Evolutionary conservation across 2,113 vertebrate genomes (phyloP), one percentile per base, ranked within the genome.

Genomic region (Struthio camelus): DNA sequence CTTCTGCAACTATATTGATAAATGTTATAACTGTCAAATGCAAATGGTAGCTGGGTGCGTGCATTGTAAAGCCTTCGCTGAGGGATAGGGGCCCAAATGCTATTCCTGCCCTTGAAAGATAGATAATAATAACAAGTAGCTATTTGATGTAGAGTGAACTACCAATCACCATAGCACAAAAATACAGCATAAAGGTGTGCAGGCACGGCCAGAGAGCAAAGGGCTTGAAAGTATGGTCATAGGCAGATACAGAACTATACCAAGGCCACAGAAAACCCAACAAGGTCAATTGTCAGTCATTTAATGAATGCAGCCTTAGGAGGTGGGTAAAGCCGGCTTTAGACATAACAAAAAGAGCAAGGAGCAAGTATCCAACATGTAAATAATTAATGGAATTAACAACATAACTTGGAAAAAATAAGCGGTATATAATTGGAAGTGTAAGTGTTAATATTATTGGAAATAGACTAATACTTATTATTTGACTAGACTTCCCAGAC

Each of bases 251-350:
- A 62, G 53, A 24, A 18, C 3, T 71, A 7, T 38, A 53, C 3
- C 1, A 53, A 7, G 1, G 8, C 11, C 61, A 16, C 6, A 75
- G 54, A 78, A 81, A 70, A 66, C 23, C 71, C 54, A 71, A 8
- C 4, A 40, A 70, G 17, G 36, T 66, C 40, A 84, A 44, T 24
- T 44, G 22, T 9, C 32, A 8, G 23, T 58, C 34, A 58, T 17
- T 54, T 87, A 75, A 89, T 44, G 1, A 70, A 71, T 84, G 17
- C 10, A 87, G 1, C 3, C 3, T 48, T 50, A 32, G 0, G 0
- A 30, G 28, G 13, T 58, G 22, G 61, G 36, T 73, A 61, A 32
- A 34, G 13, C 12, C 22, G 65, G 4, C 32, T 73, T 87, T 69
- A 70, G n/a, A 19, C 13, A 13, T 18, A 69, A 10, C 11, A 70